Percentiles rank a stretch among this genome's conserved stretches.
Conservation (phyloP, 2,797 vertebrate genomes). For the Rhyacichthys aspro region DNA sequence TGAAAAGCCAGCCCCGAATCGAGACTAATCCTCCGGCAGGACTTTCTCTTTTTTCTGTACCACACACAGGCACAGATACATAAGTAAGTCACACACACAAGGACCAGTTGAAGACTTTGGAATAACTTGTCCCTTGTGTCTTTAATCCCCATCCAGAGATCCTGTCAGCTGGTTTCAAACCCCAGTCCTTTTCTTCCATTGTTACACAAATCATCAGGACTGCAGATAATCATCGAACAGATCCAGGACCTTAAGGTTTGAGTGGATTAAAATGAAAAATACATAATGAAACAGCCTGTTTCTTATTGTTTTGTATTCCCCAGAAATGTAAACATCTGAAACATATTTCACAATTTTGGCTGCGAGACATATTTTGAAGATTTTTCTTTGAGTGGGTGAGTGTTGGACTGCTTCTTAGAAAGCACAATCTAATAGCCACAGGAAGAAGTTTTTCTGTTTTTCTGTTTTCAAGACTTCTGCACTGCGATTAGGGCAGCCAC, state of each 20-base stretch:
- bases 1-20: slow-evolving; percentile 66
- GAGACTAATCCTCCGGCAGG: slow-evolving; percentile 71
- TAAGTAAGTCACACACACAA: slow-evolving; percentile 45
- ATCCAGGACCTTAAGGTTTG: slow-evolving; percentile 40
- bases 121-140: slow-evolving; percentile 57
- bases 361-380: not conserved
- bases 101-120: slow-evolving; percentile 40
- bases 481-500: not conserved
- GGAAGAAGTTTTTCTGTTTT: not conserved
- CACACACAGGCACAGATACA: slow-evolving; percentile 53
- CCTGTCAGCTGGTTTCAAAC: slow-evolving; percentile 58
- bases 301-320: slow-evolving; percentile 40
- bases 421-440: too few relatives aligned
- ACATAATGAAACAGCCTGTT: slow-evolving; percentile 41
- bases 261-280: slow-evolving; percentile 47
- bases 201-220: slow-evolving; percentile 72
- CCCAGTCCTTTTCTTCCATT: slow-evolving; percentile 50
- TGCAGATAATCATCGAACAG: slow-evolving; percentile 60
- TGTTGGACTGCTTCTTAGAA: too few relatives aligned
- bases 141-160: slow-evolving; percentile 67
- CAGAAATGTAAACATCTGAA: slow-evolving; percentile 60
- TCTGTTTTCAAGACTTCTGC: not conserved
- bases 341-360: slow-evolving; percentile 39
- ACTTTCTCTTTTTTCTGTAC: slow-evolving; percentile 58
- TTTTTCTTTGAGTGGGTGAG: slow-evolving; percentile 11